These are phyloP conservation scores for Aporophyla nigra DNA, from an alignment of 2,888 invertebrate species.

Conservation along the genomic window DNA sequence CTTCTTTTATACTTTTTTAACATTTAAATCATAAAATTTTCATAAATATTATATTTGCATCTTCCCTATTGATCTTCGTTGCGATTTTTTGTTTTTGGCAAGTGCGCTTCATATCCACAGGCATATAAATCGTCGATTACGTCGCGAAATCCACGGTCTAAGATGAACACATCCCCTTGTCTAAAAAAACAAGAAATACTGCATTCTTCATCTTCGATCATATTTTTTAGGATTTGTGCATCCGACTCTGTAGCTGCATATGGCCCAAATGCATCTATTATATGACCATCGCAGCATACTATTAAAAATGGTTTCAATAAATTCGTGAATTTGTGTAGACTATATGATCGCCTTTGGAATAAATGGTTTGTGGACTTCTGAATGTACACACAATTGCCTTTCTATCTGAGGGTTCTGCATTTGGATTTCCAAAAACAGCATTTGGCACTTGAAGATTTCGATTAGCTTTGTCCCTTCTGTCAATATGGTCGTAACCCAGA, in stretches of 20 bases:
- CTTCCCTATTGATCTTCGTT: constrained; percentile 3
- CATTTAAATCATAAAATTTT: too few relatives aligned
- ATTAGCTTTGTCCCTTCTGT: neutral
- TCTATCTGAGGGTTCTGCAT: neutral
- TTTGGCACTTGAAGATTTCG: constrained; percentile 11
- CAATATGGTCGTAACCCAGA: neutral
- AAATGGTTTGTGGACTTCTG: constrained; percentile 8
- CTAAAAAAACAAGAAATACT: neutral
- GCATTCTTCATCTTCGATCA: neutral
- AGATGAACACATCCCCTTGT: constrained; percentile 5
- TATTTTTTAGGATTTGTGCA: constrained; percentile 1
- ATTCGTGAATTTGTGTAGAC: constrained; percentile 13
- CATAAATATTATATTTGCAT: too few relatives aligned
- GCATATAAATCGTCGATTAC: neutral
- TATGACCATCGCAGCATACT: neutral
- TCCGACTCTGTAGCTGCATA: constrained; percentile 3
- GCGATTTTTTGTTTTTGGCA: neutral
- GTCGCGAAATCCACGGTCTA: constrained; percentile 3
- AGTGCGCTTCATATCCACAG: neutral
- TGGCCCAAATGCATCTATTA: neutral
- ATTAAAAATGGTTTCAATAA: constrained; percentile 18
- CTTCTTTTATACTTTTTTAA: too few relatives aligned
- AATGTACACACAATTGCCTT: constrained; percentile 2
- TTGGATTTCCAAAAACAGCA: constrained; percentile 7
- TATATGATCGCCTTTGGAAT: constrained; percentile 10